Conservation (phyloP, 2,113 vertebrate genomes). For the Copsychus sechellarum region DNA sequence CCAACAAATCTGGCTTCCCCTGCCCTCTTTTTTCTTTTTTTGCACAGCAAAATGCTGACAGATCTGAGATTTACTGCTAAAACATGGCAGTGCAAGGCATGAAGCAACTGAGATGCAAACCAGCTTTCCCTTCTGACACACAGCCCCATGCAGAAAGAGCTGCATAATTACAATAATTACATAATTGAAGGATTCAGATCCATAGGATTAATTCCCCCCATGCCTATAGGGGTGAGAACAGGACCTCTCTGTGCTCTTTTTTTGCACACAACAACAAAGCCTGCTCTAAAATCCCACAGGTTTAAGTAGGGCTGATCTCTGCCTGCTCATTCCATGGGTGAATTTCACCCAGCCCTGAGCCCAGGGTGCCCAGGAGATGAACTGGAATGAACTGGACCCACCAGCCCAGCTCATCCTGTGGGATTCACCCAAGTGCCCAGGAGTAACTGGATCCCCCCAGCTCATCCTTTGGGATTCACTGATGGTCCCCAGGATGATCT, state of each 20-base stretch:
- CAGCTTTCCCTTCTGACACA: background rate
- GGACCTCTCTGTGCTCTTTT: background rate
- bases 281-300: background rate
- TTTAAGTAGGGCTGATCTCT: background rate
- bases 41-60: background rate
- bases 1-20: background rate
- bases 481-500: background rate
- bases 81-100: background rate
- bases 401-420: background rate
- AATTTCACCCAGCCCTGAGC: background rate
- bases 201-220: background rate
- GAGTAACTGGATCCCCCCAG: background rate
- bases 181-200: background rate
- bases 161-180: background rate
- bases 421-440: background rate
- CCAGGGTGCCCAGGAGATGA: background rate
- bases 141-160: accelerated
- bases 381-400: background rate
- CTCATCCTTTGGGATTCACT: background rate
- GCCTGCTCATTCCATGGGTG: background rate
- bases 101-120: background rate
- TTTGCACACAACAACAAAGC: background rate
- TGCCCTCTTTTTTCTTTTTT: background rate
- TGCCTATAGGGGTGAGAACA: background rate
- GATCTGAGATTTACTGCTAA: background rate